Base-by-base conservation (phyloP, 2,888 invertebrate genomes). In the Chaetogeoica ovagalla region DNA sequence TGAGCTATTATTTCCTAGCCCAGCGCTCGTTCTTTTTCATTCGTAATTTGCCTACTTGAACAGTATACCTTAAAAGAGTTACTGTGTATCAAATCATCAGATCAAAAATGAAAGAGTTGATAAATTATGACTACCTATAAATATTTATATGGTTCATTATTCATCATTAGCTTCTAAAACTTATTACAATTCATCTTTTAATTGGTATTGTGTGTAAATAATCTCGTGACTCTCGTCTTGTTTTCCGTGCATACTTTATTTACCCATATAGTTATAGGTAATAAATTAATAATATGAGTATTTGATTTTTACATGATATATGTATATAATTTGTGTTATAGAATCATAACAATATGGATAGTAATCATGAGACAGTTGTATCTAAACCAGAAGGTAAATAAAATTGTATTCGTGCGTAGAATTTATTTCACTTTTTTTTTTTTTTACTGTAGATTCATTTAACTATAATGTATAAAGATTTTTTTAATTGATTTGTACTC, bases 381-480 rank as follows among this genome's bases (percentile, higher is more conserved):
- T 55, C 63, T 39, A 79, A 70, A 21, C 37, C 77, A 79, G 62
- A 79, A 79, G 77, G 77, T 79, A 79, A 63, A 63, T 60, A 60
- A 7, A 43, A 72, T 72, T 60, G 1, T 7, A 19, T 55, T 19
- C 11, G 5, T 55, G 8, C 19, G 19, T 55, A 19, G 1, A 55
- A 19, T 19, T 30, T 19, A 17, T 55, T 55, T 19, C 5, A 19
- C 6, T 19, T 3, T 19, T 6, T 55, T 55, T 19, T 3, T 19
- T 6, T 55, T 55, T 55, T 8, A 19, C 6, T 39, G 1, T 37
- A 63, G 37, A 19, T 65, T 19, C 1, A 43, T 13, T 15, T 1
- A 6, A 1, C 1, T 65, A 21, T 43, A 66, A 43, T 21, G 43
- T 7, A 21, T 15, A 43, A 66, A 21, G 66, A 55, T 19, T 19